Percentiles rank a stretch among this genome's conserved stretches.
phyloP scores from a whole-genome alignment of 2,888 invertebrate genomes.

The Tridacna gigas region DNA sequence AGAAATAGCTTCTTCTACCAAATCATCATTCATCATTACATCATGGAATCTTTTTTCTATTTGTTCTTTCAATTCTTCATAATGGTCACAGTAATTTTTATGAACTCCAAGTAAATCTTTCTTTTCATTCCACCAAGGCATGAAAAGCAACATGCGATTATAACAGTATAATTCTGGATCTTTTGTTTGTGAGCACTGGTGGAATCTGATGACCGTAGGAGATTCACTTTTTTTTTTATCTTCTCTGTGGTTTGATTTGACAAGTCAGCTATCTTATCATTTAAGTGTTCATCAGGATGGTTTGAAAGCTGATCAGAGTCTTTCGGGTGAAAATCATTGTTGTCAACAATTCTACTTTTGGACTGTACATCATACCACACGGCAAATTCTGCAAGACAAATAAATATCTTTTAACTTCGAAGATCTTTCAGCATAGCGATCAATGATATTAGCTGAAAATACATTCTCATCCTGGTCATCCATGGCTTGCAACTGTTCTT shows the following conservation, averaged over 20 bases:
- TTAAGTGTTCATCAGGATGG: too few relatives aligned
- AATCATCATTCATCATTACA: conserved; percentile 37
- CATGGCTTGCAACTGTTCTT: conserved; percentile 26
- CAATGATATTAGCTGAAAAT: conserved; percentile 25
- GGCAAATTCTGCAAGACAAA: conserved; percentile 39
- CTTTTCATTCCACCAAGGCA: conserved; percentile 48
- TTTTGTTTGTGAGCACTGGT: conserved; percentile 37
- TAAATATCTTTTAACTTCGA: conserved; percentile 15
- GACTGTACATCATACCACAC: conserved; percentile 11
- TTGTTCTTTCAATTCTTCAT: conserved; percentile 30
- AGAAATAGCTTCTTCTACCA: conserved; percentile 37
- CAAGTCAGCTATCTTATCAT: too few relatives aligned
- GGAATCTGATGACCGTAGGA: conserved; percentile 39
- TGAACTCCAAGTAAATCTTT: conserved; percentile 35
- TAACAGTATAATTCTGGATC: conserved; percentile 41
- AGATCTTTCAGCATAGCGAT: conserved; percentile 41
- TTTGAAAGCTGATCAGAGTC: too few relatives aligned
- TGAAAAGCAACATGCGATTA: conserved; percentile 40
- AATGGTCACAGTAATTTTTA: conserved; percentile 36
- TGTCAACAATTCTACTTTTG: too few relatives aligned
- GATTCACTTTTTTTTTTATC: conserved; percentile 41
- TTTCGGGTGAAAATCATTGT: too few relatives aligned
- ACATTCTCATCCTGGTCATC: conserved; percentile 53
- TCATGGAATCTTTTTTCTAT: conserved; percentile 29
- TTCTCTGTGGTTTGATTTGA: too few relatives aligned